phyloP scores from a whole-genome alignment of 2,797 vertebrate species.

The Dermochelys coriacea region DNA sequence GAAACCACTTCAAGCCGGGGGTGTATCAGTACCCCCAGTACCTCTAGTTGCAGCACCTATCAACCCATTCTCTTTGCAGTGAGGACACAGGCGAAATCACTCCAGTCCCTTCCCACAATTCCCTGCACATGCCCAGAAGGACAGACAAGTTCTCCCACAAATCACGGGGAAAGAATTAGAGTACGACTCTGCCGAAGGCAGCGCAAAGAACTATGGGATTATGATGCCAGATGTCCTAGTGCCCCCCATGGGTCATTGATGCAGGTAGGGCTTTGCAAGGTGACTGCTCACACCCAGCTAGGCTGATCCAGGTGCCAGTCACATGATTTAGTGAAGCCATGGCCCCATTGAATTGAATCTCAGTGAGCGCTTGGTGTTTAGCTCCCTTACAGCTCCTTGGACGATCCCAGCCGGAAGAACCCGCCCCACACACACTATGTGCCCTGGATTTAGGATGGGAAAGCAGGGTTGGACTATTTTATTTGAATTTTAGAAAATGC shows the following conservation, averaged over 20 bases:
- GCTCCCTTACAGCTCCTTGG: background rate
- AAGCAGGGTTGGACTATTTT: background rate
- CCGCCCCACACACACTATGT: rapidly evolving
- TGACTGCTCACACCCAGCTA: too few relatives aligned
- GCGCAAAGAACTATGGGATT: background rate
- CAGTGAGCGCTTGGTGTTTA: background rate
- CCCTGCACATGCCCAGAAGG: background rate
- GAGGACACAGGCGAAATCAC: background rate
- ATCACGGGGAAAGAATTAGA: background rate
- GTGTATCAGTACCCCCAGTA: too few relatives aligned
- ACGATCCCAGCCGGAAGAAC: background rate
- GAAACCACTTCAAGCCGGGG: too few relatives aligned
- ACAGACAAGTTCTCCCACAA: background rate
- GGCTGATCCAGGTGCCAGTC: background rate
- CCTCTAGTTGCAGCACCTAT: too few relatives aligned
- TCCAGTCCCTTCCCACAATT: background rate
- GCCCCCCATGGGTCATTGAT: too few relatives aligned
- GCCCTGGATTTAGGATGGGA: background rate
- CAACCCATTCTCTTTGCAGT: background rate
- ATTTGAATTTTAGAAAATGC: background rate
- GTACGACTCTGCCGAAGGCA: too few relatives aligned
- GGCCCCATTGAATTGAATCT: background rate
- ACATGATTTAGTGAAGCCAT: background rate
- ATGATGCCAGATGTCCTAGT: background rate
- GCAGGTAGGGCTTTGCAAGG: background rate